Evolutionary conservation across 2,888 invertebrate species (phyloP).

Genomic region (Machimus rusticus): DNA sequence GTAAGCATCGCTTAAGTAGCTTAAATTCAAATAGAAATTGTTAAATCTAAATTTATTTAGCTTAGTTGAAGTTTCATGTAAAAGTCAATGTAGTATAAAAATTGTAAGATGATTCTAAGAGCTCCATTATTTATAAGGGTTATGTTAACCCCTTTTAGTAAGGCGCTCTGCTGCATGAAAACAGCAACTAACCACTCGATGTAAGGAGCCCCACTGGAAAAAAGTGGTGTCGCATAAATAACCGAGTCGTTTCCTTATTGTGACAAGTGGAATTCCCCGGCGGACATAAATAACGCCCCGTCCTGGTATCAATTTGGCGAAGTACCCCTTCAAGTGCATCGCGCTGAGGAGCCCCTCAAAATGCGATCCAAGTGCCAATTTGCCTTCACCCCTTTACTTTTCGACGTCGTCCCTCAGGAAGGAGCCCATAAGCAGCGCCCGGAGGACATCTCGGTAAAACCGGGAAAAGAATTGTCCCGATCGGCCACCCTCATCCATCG

Average conservation of each 20-base stretch:
- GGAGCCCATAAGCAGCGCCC: not conserved
- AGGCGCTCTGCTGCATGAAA: not conserved
- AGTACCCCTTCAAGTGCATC: constrained; percentile 8
- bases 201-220: constrained; percentile 45
- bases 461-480: constrained; percentile 42
- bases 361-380: constrained; percentile 47
- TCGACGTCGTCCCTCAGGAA: not conserved
- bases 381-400: constrained; percentile 22
- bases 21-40: too few relatives aligned
- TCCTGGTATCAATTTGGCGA: constrained; percentile 50
- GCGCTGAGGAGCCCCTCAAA: constrained; percentile 42
- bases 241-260: constrained; percentile 51
- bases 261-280: constrained; percentile 52
- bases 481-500: constrained; percentile 29
- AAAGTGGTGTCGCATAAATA: constrained; percentile 53
- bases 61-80: not conserved
- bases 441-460: not conserved
- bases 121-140: not conserved
- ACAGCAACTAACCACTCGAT: not conserved
- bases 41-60: too few relatives aligned
- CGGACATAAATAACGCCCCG: constrained; percentile 52
- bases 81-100: not conserved
- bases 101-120: not conserved
- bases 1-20: too few relatives aligned
- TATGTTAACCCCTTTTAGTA: not conserved